Conservation (phyloP, 2,113 vertebrate genomes). For the Sorex araneus region DNA sequence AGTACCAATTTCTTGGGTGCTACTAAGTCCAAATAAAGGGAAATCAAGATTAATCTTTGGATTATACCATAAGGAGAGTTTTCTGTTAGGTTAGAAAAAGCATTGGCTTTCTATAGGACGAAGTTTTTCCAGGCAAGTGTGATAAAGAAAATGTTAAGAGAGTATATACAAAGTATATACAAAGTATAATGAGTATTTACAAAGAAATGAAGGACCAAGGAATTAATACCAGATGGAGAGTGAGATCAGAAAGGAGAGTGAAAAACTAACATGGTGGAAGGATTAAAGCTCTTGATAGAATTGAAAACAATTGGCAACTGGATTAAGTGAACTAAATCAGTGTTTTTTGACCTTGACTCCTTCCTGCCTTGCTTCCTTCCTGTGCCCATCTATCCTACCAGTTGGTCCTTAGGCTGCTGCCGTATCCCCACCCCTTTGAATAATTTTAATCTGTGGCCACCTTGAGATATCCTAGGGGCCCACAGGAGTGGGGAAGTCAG, state of each 20-base stretch:
- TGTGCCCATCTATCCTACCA: too few species aligned
- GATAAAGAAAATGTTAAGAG: not conserved
- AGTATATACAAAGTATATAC: not conserved
- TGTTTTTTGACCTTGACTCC: too few species aligned
- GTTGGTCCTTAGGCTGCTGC: too few species aligned
- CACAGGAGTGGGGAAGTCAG: too few species aligned
- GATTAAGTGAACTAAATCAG: not conserved
- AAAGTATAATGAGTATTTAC: not conserved
- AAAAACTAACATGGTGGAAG: not conserved
- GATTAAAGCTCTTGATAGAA: not conserved
- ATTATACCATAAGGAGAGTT: not conserved
- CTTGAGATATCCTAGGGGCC: too few species aligned
- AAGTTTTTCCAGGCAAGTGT: slow-evolving; percentile 29
- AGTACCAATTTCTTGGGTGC: not conserved
- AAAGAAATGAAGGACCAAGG: not conserved
- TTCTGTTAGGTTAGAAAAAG: not conserved
- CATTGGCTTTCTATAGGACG: not conserved
- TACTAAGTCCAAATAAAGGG: not conserved
- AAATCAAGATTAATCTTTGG: not conserved
- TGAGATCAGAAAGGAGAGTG: not conserved
- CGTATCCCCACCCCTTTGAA: too few species aligned
- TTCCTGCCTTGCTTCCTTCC: too few species aligned
- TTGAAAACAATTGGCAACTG: not conserved
- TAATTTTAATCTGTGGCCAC: too few species aligned
- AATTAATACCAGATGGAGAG: not conserved